Evolutionary conservation across 1,140 invertebrate genomes (phyloP).

Genomic region (Drusus annulatus): DNA sequence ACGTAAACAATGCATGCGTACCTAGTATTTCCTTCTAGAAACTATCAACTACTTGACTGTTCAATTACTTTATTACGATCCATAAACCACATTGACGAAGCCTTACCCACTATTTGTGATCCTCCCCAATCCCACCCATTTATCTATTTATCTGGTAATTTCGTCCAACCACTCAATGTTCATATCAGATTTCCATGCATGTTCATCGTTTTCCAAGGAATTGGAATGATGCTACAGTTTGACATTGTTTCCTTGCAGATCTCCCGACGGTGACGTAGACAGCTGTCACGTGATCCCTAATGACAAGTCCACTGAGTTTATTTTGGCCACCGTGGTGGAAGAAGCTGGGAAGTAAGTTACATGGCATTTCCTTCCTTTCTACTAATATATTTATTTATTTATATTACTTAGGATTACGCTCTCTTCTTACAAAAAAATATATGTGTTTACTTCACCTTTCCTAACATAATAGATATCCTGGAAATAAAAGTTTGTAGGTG

Average conservation of each 20-base stretch:
- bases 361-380: background rate
- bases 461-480: no score
- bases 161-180: background rate
- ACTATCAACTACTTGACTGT: no score
- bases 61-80: background rate
- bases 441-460: no score
- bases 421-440: no score
- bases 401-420: no score
- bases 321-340: slow-evolving; percentile 86
- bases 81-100: background rate
- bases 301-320: slow-evolving; percentile 91
- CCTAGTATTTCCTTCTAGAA: no score
- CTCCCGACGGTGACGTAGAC: slow-evolving; percentile 72
- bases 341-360: slow-evolving; percentile 79
- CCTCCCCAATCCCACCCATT: background rate
- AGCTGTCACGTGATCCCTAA: slow-evolving; percentile 90
- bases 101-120: background rate
- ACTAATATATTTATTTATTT: no score
- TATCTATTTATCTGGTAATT: background rate
- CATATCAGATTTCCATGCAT: background rate
- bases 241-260: slow-evolving; percentile 46
- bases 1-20: no score
- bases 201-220: slow-evolving; percentile 10
- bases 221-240: slow-evolving; percentile 8
- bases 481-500: no score